Evolutionary conservation across 2,888 invertebrate species (phyloP), one percentile per base, ranked within the genome.

Genomic region (Acleris sparsana): DNA sequence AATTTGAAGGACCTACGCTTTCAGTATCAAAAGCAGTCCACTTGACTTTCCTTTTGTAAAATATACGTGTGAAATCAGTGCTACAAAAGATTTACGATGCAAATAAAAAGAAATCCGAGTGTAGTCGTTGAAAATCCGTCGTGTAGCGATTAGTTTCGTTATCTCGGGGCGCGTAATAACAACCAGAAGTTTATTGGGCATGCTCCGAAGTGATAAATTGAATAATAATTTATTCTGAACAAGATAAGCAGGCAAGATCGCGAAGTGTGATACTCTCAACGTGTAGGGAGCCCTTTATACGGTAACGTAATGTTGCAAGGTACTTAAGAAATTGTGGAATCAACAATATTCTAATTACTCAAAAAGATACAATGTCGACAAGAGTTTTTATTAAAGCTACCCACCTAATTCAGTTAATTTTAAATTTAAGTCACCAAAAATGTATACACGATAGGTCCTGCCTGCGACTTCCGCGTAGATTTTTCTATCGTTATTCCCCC

Each of bases 201-300:
- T 82, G 84, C 75, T 77, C 72, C 69, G 74, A 77, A 75, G 80
- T 89, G 89, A 92, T 92, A 90, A 89, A 92, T 91, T 89, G 89
- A 88, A 88, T 89, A 89, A 88, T 89, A 90, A 92, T 92, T 91
- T 91, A 91, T 90, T 87, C 79, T 73, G 76, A 76, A 72, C 77
- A 71, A 86, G 89, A 91, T 90, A 90, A 88, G 84, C 72, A 63
- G 72, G 70, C 69, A 69, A 73, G 89, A 88, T 89, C 76, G 82
- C 78, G 69, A 71, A 70, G 71, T 69, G 73, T 72, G 87, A 89
- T 89, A 85, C 80, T 78, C 82, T 85, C 85, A 85, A 80, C 86
- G 83, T 82, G 76, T 79, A 76, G 73, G 62, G 74, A 53, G 65
- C 68, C 73, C 69, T 68, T 82, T 75, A 82, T 81, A 77, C 76